These are phyloP conservation scores for Actinernus sp. DNA, from an alignment of 92 coral and sea anemone genomes.

Conservation along the genomic window DNA sequence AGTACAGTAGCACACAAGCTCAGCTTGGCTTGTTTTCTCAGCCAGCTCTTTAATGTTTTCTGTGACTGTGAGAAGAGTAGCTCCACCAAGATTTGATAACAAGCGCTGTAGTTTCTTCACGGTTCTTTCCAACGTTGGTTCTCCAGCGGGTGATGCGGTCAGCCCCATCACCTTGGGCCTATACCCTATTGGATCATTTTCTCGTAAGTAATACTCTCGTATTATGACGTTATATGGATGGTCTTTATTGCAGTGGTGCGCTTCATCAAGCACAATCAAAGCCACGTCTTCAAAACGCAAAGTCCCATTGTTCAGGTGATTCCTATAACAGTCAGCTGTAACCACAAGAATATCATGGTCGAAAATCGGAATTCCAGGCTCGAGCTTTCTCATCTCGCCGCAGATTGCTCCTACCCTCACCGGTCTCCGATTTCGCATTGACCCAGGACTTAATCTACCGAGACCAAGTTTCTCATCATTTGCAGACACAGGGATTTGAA, in stretches of 20 bases:
- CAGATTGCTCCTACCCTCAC: constrained; percentile 92
- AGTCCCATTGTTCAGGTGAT: constrained; percentile 89
- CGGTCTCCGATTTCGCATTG: constrained; percentile 18
- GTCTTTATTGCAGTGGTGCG: constrained; percentile 91
- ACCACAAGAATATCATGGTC: constrained; percentile 90
- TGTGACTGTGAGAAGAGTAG: constrained; percentile 71
- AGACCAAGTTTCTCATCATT: constrained; percentile 7
- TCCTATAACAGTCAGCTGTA: constrained; percentile 90
- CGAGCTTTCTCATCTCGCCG: constrained; percentile 90
- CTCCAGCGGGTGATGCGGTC: constrained; percentile 91
- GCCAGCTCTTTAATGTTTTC: constrained; percentile 54
- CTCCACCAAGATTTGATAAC: constrained; percentile 76
- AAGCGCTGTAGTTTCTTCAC: constrained; percentile 76
- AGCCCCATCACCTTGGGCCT: constrained; percentile 91
- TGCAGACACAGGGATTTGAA: constrained; percentile 26
- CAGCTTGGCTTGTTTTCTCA: constrained; percentile 65
- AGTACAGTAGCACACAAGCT: constrained; percentile 67
- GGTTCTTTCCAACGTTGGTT: constrained; percentile 80
- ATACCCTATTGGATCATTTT: constrained; percentile 36
- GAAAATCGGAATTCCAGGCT: constrained; percentile 76
- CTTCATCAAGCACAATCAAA: constrained; percentile 85
- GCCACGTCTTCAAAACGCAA: constrained; percentile 88
- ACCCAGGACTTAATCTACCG: neutral
- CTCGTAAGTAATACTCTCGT: constrained; percentile 84
- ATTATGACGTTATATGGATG: constrained; percentile 92